phyloP scores from a whole-genome alignment of 2,888 invertebrate genomes.

The Spisula subtruncata region DNA sequence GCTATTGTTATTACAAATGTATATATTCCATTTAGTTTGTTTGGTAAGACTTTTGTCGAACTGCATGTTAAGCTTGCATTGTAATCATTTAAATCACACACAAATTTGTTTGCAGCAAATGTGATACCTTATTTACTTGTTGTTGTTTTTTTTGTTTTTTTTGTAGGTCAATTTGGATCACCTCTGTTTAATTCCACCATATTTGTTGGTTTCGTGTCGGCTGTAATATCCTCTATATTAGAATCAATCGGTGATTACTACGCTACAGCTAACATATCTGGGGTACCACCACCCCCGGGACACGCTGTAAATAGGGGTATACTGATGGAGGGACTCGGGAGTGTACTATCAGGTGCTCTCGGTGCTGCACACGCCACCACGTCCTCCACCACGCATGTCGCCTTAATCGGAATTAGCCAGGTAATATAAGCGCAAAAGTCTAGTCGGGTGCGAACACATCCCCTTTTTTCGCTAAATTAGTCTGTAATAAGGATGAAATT shows the following conservation, averaged over 20 bases:
- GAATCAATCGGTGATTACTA: constrained; percentile 83
- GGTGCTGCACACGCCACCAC: constrained; percentile 82
- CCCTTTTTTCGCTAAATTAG: too few species aligned
- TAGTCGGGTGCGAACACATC: not conserved
- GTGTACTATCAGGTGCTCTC: constrained; percentile 78
- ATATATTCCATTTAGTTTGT: too few species aligned
- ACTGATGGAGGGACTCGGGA: constrained; percentile 78
- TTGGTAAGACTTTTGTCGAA: too few species aligned
- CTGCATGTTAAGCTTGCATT: too few species aligned
- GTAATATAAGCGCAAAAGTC: too few species aligned
- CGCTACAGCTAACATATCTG: constrained; percentile 74
- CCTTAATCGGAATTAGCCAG: constrained; percentile 69
- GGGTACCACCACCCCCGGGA: constrained; percentile 73
- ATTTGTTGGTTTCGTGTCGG: constrained; percentile 77
- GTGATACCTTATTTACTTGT: not conserved
- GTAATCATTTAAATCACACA: too few species aligned
- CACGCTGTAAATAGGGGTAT: constrained; percentile 82
- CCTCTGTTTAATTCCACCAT: constrained; percentile 76
- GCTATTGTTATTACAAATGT: too few species aligned
- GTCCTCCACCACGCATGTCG: constrained; percentile 79
- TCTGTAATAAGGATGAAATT: too few species aligned
- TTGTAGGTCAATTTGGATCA: constrained; percentile 82
- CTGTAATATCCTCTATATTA: constrained; percentile 76
- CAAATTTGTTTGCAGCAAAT: too few species aligned
- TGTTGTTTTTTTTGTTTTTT: too few species aligned